Evolutionary conservation across 2,888 invertebrate species (phyloP).

Genomic region (Drosophila ustulata): DNA sequence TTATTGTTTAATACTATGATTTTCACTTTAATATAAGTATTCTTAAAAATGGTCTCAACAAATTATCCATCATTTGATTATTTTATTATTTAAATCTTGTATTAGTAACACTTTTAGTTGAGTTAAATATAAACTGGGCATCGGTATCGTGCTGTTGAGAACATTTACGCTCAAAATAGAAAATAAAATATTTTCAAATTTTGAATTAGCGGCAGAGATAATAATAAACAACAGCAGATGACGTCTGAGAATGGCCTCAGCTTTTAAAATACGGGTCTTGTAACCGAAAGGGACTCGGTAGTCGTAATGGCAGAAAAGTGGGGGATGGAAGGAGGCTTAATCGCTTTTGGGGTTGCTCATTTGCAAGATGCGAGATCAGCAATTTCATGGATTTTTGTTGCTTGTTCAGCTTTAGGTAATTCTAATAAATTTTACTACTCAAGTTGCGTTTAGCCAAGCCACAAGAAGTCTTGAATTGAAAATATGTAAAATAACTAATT

Average conservation of each 20-base stretch:
- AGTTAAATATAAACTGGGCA: not conserved
- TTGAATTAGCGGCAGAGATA: conserved; percentile 75
- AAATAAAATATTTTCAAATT: conserved; percentile 80
- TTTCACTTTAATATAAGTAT: not conserved
- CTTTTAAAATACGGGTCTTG: conserved; percentile 18
- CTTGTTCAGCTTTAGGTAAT: conserved; percentile 39
- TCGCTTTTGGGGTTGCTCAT: conserved; percentile 54
- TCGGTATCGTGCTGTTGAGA: not conserved
- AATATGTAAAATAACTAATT: not conserved
- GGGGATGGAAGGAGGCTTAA: not conserved
- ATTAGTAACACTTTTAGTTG: not conserved
- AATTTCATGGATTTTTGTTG: conserved; percentile 47
- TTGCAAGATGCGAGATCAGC: conserved; percentile 75
- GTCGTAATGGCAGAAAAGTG: not conserved
- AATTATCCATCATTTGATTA: no score
- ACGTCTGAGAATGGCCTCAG: conserved; percentile 27
- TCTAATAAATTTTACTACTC: conserved; percentile 65
- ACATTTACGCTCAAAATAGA: conserved; percentile 69
- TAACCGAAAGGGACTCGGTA: conserved; percentile 17
- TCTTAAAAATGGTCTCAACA: not conserved
- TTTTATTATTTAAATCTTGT: no score
- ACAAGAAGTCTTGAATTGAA: not conserved
- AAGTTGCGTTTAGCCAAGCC: conserved; percentile 2
- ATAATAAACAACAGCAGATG: conserved; percentile 75
- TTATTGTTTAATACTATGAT: not conserved